Percentiles rank a stretch among this genome's conserved stretches.
Evolutionary conservation across 2,888 invertebrate genomes (phyloP).

Genomic region (Eueremaeus valkanovi): DNA sequence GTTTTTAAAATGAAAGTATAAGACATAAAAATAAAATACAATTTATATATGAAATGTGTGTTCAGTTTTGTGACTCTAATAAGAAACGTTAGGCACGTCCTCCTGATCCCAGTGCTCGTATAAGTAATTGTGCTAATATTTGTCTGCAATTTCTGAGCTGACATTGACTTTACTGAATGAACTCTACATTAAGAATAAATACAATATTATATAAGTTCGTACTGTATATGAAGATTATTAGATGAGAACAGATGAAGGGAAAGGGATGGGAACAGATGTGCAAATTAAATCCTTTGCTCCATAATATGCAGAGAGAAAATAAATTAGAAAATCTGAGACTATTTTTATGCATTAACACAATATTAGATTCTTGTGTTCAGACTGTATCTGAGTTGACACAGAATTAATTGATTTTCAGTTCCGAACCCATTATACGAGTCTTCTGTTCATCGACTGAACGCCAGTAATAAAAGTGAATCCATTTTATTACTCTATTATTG

Average conservation of each 20-base stretch:
- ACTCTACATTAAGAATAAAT: neutral
- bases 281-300: neutral
- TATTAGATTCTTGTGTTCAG: neutral
- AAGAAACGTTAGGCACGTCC: neutral
- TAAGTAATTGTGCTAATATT: conserved; percentile 25
- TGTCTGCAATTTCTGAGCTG: conserved; percentile 16
- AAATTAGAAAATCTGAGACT: conserved; percentile 29
- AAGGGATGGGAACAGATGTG: conserved; percentile 23
- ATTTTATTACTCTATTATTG: conserved; percentile 32
- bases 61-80: neutral
- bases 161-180: conserved; percentile 18
- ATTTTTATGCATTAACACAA: neutral
- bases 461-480: conserved; percentile 25
- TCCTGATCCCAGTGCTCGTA: neutral
- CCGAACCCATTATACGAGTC: neutral
- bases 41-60: conserved; percentile 4
- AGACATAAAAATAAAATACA: conserved; percentile 23
- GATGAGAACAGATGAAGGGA: neutral
- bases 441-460: neutral
- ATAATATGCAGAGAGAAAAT: conserved; percentile 5
- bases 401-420: conserved; percentile 15
- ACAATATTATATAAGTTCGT: neutral
- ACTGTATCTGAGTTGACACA: neutral
- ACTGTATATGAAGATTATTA: neutral
- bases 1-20: neutral